Evolutionary conservation across 2,113 vertebrate species (phyloP), one percentile per base, ranked within the genome.

Genomic region (Podocnemis expansa): DNA sequence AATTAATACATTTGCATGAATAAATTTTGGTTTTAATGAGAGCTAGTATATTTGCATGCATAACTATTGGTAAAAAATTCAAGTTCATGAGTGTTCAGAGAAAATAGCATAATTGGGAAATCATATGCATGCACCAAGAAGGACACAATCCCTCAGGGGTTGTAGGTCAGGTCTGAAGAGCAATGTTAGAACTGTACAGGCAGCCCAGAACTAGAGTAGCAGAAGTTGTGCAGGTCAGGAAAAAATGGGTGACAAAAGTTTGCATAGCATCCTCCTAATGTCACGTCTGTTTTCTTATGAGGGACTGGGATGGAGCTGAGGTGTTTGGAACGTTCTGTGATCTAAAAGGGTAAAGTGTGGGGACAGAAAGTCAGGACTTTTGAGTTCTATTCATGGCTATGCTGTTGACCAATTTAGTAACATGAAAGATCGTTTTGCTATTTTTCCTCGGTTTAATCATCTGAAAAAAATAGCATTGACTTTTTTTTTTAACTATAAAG

Each of bases 181-280:
- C 31, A 67, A n/a, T 14, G 22, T 49, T 34, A 63, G 45, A 24
- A 5, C 19, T 14, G 17, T 25, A 19, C 55, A 25, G 17, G 21
- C 19, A n/a, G 67, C 38, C 21, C 24, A 43, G 24, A 11, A 75
- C 10, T 75, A 31, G 45, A 52, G 25, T 6, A 47, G 6, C 22
- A 13, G 75, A 3, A 3, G 5, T 56, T 94, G 21, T 82, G 82
- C 82, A 38, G 49, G n/a, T 45, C 19, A 2, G 56, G 5, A 25
- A 2, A 2, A 11, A 17, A 27, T 5, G 58, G 43, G 70, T 0
- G 1, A 24, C n/a, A 21, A n/a, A 29, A 6, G 24, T 52, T 82
- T 91, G 79, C 45, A 45, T 51, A 25, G 45, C 12, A 43, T 70
- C 17, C 63, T 70, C n/a, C 34, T 70, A n/a, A 38, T n/a, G 63